Conservation (phyloP, 2,888 invertebrate genomes). For the Acleris sparsana region DNA sequence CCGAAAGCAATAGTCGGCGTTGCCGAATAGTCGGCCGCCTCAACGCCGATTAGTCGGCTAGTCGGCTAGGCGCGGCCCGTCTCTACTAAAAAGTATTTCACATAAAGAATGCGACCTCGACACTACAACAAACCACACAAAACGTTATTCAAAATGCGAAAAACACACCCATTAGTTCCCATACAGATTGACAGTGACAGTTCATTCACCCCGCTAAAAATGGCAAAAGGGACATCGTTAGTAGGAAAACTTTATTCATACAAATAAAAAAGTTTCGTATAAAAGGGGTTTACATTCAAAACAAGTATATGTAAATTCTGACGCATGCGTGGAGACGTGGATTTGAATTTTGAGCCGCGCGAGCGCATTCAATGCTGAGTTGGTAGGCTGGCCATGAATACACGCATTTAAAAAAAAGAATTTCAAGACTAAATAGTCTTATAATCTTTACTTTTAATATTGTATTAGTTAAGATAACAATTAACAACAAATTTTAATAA, state of each 20-base stretch:
- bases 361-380: constrained; percentile 73
- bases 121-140: neutral
- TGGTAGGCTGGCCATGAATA: constrained; percentile 54
- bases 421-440: no score
- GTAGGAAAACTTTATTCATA: constrained; percentile 64
- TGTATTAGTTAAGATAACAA: no score
- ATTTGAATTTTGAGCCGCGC: constrained; percentile 81
- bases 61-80: no score
- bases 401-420: no score
- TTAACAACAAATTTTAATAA: no score
- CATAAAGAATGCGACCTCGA: neutral
- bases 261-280: constrained; percentile 52
- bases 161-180: constrained; percentile 18
- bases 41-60: no score
- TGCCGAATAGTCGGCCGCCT: no score
- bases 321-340: constrained; percentile 64
- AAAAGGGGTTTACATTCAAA: constrained; percentile 66
- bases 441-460: no score
- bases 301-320: constrained; percentile 73
- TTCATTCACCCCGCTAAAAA: constrained; percentile 44
- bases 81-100: no score
- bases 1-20: no score
- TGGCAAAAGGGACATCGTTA: constrained; percentile 71
- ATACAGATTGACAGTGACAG: constrained; percentile 30
- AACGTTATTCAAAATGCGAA: constrained; percentile 20